Base-by-base conservation (phyloP, 2,888 invertebrate species). In the Eupithecia dodoneata region DNA sequence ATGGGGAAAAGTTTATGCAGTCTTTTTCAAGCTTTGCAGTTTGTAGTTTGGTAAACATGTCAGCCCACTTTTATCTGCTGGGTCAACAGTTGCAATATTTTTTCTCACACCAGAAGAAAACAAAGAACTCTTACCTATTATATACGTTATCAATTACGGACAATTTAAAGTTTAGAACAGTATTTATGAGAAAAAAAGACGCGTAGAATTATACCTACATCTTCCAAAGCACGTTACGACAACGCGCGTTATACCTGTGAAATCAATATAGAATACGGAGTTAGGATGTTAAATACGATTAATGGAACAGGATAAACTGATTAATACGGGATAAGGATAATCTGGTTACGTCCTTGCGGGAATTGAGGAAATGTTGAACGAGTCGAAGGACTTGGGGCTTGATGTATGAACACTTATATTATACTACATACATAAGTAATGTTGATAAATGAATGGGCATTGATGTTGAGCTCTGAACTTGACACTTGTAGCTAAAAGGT, bases 261-360 rank as follows among this genome's bases (percentile, higher is more conserved):
- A 30, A 63, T 63, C 4, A 30, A 18, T 63, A 30, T 15, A 69
- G 67, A 69, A 69, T 69, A 69, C 67, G 66, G 42, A 44, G 10
- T 10, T 65, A 59, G 42, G 69, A 41, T 73, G 63, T 66, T 74
- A 76, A 79, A 79, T 79, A 75, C 76, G 74, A 79, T 79, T 76
- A 76, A 76, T 69, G 45, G 12, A 74, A 72, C 76, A 72, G 63
- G 70, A 74, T 76, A 66, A 79, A 72, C 72, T 76, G 76, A 76
- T 79, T 76, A 76, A 79, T 76, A 59, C 65, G 70, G 76, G 76
- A 72, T 59, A 70, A 67, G 69, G 66, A 45, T 70, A 70, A 70
- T 70, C 70, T 52, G 70, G 70, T 70, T 70, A 49, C 41, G 66
- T 44, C 47, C 70, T 70, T 30, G 18, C 13, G 70, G 70, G 47